Conservation (phyloP, 2,888 invertebrate species). For the Coenonympha glycerion region DNA sequence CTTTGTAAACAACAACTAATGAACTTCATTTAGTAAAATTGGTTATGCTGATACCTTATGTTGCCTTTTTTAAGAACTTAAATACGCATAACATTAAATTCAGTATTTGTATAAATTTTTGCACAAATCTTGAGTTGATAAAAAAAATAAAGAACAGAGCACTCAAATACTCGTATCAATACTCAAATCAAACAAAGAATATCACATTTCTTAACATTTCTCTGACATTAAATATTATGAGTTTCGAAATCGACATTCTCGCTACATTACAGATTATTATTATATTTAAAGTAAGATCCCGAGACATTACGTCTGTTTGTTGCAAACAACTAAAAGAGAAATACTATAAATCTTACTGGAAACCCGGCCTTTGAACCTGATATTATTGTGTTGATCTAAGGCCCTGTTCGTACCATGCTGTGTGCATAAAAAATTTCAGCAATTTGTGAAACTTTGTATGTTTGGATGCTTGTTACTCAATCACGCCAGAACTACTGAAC, state of each 20-base stretch:
- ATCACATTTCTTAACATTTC: not conserved
- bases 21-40: too few relatives aligned
- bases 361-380: constrained; percentile 49
- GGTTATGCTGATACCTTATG: too few relatives aligned
- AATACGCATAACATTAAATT: too few relatives aligned
- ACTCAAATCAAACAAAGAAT: not conserved
- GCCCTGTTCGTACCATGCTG: not conserved
- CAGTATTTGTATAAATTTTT: too few relatives aligned
- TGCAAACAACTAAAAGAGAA: constrained; percentile 17
- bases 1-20: too few relatives aligned
- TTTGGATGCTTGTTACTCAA: too few relatives aligned
- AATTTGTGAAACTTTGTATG: too few relatives aligned
- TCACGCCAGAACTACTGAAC: not conserved
- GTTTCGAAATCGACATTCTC: not conserved
- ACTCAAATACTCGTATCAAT: too few relatives aligned
- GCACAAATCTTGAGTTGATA: too few relatives aligned
- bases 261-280: not conserved
- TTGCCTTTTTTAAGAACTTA: too few relatives aligned
- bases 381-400: constrained; percentile 30
- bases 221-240: not conserved
- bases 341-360: constrained; percentile 29
- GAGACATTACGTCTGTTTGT: constrained; percentile 20
- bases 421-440: too few relatives aligned
- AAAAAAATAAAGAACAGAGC: too few relatives aligned
- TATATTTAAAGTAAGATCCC: constrained; percentile 1